Conservation (phyloP, 2,797 vertebrate genomes). For the Ibycter americanus region DNA sequence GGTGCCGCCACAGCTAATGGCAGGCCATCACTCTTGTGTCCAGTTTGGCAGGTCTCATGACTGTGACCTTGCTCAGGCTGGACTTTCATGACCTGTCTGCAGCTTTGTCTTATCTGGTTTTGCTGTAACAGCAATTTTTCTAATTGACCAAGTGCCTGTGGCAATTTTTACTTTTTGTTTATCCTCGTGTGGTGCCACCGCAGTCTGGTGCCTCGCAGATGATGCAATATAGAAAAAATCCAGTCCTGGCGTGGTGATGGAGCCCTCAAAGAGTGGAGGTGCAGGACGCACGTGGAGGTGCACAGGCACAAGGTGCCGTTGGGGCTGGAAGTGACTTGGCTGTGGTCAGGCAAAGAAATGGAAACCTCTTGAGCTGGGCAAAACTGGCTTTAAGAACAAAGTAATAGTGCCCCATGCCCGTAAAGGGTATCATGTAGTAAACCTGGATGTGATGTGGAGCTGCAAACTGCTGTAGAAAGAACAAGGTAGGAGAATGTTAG, state of each 20-base stretch:
- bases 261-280: too few species aligned
- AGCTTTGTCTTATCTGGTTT: not conserved
- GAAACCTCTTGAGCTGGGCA: not conserved
- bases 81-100: too few species aligned
- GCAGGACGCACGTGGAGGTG: fast-evolving
- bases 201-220: not conserved
- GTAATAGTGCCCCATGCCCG: fast-evolving
- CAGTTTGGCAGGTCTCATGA: too few species aligned
- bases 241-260: fast-evolving
- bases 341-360: not conserved
- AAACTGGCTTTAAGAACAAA: not conserved
- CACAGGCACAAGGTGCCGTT: fast-evolving
- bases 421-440: fast-evolving
- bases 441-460: not conserved
- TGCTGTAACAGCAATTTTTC: not conserved
- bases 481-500: not conserved
- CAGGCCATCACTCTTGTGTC: not conserved
- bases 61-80: not conserved
- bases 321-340: fast-evolving
- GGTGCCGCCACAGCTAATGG: fast-evolving
- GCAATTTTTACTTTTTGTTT: not conserved
- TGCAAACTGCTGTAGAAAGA: not conserved
- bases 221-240: not conserved
- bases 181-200: fast-evolving
- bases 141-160: not conserved